Evolutionary conservation across 2,797 vertebrate species (phyloP).

Genomic region (Gambusia yucatana): DNA sequence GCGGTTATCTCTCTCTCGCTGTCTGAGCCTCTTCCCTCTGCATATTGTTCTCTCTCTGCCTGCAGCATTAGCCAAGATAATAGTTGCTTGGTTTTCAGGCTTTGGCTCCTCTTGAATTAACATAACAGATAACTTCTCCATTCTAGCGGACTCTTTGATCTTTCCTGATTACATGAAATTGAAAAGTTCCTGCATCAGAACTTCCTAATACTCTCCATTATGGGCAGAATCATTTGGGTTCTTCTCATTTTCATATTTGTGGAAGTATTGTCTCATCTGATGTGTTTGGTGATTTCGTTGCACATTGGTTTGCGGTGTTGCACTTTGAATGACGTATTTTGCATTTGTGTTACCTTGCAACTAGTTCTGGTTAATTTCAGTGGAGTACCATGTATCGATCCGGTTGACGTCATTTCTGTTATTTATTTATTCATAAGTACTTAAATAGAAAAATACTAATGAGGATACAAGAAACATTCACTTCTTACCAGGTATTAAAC

Average conservation of each 20-base stretch:
- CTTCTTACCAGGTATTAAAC: not conserved
- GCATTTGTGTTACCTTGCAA: constrained; percentile 10
- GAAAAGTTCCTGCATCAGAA: not conserved
- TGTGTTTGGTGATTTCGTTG: constrained; percentile 16
- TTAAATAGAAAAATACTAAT: not conserved
- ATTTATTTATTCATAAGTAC: not conserved
- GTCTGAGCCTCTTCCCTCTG: constrained; percentile 7
- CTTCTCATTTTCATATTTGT: constrained; percentile 14
- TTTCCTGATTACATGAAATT: constrained; percentile 8
- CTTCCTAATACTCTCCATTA: not conserved
- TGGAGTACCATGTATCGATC: not conserved
- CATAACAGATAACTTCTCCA: constrained; percentile 25
- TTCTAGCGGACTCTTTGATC: constrained; percentile 2
- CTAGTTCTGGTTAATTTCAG: not conserved
- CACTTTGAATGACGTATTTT: constrained; percentile 27
- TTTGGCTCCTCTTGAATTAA: constrained; percentile 38
- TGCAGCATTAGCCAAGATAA: constrained; percentile 26
- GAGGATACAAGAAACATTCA: not conserved
- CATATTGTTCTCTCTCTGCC: constrained; percentile 22
- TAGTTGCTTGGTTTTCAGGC: constrained; percentile 12
- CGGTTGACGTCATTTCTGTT: not conserved
- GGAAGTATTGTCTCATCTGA: constrained; percentile 12
- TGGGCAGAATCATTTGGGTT: constrained; percentile 6
- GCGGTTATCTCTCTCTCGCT: constrained; percentile 9
- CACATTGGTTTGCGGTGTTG: constrained; percentile 33